A percentile compares a stretch with the other conserved stretches of the same genome.
Evolutionary conservation across 1,140 invertebrate genomes (phyloP).

Genomic region (Acyrthosiphon pisum): DNA sequence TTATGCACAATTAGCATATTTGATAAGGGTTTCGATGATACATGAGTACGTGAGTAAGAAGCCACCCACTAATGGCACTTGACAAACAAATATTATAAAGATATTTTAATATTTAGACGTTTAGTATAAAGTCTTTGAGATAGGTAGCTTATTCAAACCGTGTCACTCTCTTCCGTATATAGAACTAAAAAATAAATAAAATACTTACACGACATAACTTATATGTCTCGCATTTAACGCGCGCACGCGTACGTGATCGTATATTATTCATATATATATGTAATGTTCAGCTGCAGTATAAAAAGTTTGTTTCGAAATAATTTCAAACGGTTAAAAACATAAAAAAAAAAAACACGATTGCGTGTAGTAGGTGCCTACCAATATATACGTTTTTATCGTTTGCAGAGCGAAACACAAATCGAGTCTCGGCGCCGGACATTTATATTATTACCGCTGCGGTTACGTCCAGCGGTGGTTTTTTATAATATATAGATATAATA

Average conservation of each 20-base stretch:
- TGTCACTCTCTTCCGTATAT: background rate
- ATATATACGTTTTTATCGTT: background rate
- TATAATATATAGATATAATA: background rate
- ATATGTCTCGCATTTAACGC: background rate
- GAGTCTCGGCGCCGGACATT: slow-evolving; percentile 12
- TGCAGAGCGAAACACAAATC: background rate
- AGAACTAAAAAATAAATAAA: background rate
- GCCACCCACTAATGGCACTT: too few relatives aligned
- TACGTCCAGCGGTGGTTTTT: background rate
- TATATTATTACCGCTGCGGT: background rate
- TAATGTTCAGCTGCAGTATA: background rate
- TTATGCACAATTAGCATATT: too few relatives aligned
- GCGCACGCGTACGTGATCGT: too few relatives aligned
- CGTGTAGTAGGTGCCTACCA: background rate
- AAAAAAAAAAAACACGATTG: background rate
- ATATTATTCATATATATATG: background rate
- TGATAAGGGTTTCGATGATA: too few relatives aligned
- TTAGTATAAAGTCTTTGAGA: background rate
- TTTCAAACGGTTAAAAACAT: slow-evolving; percentile 6
- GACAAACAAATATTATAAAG: background rate
- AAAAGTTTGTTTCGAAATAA: background rate
- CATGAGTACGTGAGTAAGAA: too few relatives aligned
- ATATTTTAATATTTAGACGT: background rate
- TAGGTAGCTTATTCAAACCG: background rate
- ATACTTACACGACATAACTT: background rate